Conservation (phyloP, 2,113 vertebrate genomes). For the Percina caprodes region DNA sequence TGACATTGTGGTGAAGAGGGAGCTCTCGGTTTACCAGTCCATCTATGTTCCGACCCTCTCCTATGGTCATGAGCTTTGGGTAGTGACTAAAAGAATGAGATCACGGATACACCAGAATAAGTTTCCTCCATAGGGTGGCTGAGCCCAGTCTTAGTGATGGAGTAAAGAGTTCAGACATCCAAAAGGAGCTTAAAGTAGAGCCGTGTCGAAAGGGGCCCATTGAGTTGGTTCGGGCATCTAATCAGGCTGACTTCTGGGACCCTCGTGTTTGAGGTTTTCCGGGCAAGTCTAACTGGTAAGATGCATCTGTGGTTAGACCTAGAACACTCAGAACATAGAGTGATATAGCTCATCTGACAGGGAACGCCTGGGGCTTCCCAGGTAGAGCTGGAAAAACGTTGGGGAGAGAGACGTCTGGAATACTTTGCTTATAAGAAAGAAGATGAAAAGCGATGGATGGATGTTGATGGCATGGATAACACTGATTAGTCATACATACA, state of each 20-base stretch:
- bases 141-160: not conserved
- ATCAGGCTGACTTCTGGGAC: not conserved
- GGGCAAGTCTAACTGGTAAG: not conserved
- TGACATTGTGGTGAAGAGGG: not conserved
- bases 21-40: not conserved
- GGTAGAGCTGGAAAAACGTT: too few relatives aligned
- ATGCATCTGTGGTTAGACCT: not conserved
- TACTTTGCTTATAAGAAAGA: too few relatives aligned
- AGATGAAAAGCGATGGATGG: too few relatives aligned
- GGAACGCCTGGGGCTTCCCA: not conserved
- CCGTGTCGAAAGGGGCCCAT: not conserved
- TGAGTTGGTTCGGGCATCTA: not conserved
- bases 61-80: not conserved
- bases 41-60: not conserved
- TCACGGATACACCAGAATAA: not conserved
- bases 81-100: not conserved
- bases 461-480: slow-evolving; percentile 8
- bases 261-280: not conserved
- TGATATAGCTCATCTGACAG: not conserved
- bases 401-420: too few relatives aligned
- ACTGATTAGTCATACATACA: slow-evolving; percentile 42
- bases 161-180: not conserved
- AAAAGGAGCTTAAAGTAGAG: not conserved
- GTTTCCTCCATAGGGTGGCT: not conserved
- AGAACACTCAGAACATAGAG: not conserved